These are phyloP conservation scores for Drosophila tani DNA, from an alignment of 1,140 invertebrate species.

Conservation along the genomic window DNA sequence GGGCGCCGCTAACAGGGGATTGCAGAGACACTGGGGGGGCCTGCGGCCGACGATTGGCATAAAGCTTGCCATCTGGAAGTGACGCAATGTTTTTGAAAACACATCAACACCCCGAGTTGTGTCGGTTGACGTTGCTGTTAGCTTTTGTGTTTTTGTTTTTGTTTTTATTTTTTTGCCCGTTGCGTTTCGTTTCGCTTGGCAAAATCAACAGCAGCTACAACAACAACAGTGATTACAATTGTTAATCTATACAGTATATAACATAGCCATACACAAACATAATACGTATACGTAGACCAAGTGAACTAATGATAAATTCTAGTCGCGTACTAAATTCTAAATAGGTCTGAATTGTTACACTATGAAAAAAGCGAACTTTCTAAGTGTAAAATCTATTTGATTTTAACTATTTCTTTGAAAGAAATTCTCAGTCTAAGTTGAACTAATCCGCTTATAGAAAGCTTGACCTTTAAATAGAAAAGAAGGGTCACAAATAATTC, in stretches of 20 bases:
- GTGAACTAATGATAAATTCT: slow-evolving; percentile 80
- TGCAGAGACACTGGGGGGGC: background rate
- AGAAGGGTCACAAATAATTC: background rate
- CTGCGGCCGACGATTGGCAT: slow-evolving; percentile 1
- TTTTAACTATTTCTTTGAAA: too few relatives aligned
- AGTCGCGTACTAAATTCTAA: slow-evolving; percentile 44
- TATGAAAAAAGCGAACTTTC: slow-evolving; percentile 2
- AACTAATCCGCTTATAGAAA: background rate
- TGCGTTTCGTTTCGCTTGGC: slow-evolving; percentile 71
- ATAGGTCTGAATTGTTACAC: slow-evolving; percentile 21
- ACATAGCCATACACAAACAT: slow-evolving; percentile 33
- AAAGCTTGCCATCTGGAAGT: slow-evolving; percentile 55
- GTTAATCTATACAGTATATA: slow-evolving; percentile 46
- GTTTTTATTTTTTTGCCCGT: slow-evolving; percentile 71
- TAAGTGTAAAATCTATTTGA: background rate
- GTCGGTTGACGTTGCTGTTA: slow-evolving; percentile 40
- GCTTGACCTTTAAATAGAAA: background rate
- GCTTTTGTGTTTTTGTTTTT: slow-evolving; percentile 53
- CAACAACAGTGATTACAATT: slow-evolving; percentile 49
- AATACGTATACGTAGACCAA: slow-evolving; percentile 22
- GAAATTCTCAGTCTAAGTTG: background rate
- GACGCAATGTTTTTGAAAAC: slow-evolving; percentile 72
- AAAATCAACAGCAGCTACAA: slow-evolving; percentile 54
- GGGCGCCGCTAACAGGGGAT: background rate
- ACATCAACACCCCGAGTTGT: slow-evolving; percentile 54